Evolutionary conservation across 2,797 vertebrate species (phyloP), one percentile per base, ranked within the genome.

Genomic region (Galago senegalensis): DNA sequence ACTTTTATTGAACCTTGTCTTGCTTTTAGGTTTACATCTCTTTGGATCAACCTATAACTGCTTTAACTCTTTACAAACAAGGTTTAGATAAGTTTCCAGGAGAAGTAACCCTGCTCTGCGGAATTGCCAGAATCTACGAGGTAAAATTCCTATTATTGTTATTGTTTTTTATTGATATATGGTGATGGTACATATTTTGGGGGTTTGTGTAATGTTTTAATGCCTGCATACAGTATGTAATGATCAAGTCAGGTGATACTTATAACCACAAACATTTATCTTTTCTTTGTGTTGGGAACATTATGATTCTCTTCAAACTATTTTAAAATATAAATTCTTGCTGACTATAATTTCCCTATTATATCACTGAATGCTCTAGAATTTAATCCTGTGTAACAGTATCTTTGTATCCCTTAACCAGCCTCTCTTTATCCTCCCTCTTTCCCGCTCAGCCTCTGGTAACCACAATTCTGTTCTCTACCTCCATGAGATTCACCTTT

Each of bases 61-160:
- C 99, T 88, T 98, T 99, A 95, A 99, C 99, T 97, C 98, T 99
- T 97, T 99, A 99, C 98, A 99, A 99, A 97, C 99, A 99, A 99
- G 99, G 99, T 34, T 98, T 99, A 96, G 99, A 99, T 93, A 99
- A 98, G 87, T 99, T 99, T 98, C 99, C 99, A 63, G 99, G 99
- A 81, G 99, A 99, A 97, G 99, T 99, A 92, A 99, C 99, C 34
- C 99, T 99, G 63, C 98, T 99, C 83, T 99, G 99, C 89, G 99
- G 99, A 97, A 99, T 99, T 87, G 99, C 99, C 96, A 99, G 99
- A 92, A 99, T 99, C 97, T 98, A 99, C 9, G 99, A 99, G 99
- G 99, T 37, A 99, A 99, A 99, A 99, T 99, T 97, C 23, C 6
- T 29, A 5, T 91, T 90, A 69, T 77, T 95, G 2, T 60, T 53